These are phyloP conservation scores for Achatina immaculata DNA, from an alignment of 1,140 invertebrate genomes.

Conservation along the genomic window DNA sequence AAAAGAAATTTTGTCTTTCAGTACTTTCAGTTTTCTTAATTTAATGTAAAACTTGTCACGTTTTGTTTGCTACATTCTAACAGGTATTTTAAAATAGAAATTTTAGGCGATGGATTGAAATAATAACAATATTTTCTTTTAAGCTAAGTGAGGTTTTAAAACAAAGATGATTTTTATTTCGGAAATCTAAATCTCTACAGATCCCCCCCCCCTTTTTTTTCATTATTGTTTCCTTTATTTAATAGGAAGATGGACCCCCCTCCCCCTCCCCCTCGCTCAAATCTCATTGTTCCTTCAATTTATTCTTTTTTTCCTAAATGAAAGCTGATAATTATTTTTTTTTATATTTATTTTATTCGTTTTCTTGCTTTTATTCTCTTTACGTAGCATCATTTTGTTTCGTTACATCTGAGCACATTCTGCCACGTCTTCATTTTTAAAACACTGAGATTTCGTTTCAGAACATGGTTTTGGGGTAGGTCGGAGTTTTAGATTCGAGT, in stretches of 20 bases:
- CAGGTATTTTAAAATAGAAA: no score
- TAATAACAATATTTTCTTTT: no score
- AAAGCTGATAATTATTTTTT: neutral
- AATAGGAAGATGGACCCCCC: neutral
- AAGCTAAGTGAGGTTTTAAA: no score
- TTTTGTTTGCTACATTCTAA: no score
- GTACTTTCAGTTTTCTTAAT: no score
- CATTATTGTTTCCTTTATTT: neutral
- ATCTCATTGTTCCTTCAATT: neutral
- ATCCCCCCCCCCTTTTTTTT: neutral
- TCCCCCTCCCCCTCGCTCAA: neutral
- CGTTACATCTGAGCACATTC: neutral
- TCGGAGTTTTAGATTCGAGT: no score
- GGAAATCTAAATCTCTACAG: neutral
- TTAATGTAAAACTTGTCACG: no score
- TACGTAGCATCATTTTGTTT: neutral
- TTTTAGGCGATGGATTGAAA: no score
- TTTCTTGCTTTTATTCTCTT: neutral
- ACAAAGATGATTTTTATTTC: neutral
- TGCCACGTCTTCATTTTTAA: no score
- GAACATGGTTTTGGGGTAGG: no score
- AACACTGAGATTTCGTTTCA: no score
- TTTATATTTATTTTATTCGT: neutral
- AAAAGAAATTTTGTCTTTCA: no score
- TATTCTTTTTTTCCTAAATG: neutral